Base-by-base conservation (phyloP, 2,113 vertebrate genomes). In the Heptranchias perlo region DNA sequence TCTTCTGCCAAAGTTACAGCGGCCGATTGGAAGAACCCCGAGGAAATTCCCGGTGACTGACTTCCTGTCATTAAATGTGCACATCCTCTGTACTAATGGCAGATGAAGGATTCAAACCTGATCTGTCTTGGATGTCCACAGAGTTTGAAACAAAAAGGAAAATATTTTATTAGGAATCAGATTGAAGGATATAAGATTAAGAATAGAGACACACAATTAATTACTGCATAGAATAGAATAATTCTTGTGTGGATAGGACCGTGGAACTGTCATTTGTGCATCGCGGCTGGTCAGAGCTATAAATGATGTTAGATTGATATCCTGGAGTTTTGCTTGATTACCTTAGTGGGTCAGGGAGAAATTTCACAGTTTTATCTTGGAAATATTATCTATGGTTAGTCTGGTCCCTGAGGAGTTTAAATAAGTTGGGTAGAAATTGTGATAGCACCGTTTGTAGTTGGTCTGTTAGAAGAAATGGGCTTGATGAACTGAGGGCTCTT, bases 271-370 rank as follows among this genome's bases (percentile, higher is more conserved):
- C 94, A 91, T 58, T 91, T 95, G 64, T 95, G 93, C 10, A 95
- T 44, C 52, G 44, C 28, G 39, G 64, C 65, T 73, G 94, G 94
- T 69, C 94, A 49, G 94, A 52, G 94, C 65, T 67, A 47, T 25
- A 94, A 65, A 67, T 3, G 47, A 95, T 95, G 65, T 95, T 95
- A 95, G 94, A 18, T 94, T 49, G 94, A 52, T 95, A 95, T 95
- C 94, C 94, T 95, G 94, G 94, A 95, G 94, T 49, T 95, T 52
- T 49, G 47, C 94, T 95, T 69, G 94, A 95, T 95, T 95, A 73
- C 94, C 44, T 95, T 31, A 95, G 94, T 95, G 94, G 65, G 47
- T 95, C 65, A 49, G 94, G 94, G 94, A 95, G 65, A 95, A 95
- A 69, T 65, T 69, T 95, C 94, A 95, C 65, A 95, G 94, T 69